Evolutionary conservation across 2,888 invertebrate genomes (phyloP), one percentile per base, ranked within the genome.

Genomic region (Apodemia zela): DNA sequence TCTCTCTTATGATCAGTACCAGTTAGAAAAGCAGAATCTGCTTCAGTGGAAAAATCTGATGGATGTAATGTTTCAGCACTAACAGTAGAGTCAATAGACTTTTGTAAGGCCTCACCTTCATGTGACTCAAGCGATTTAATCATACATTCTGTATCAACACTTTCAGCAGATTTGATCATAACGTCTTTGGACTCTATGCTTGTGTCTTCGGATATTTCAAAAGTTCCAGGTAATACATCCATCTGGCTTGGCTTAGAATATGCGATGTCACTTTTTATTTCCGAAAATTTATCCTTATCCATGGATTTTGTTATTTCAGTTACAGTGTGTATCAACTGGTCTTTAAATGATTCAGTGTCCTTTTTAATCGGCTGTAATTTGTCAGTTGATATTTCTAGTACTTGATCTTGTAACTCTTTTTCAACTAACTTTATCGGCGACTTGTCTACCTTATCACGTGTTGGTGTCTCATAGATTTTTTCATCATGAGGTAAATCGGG

Each of bases 91-190:
- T 92, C 92, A 65, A 92, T 89, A 45, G 92, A 92, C 72, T 92
- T 92, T 70, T 92, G 92, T 63, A 92, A 76, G 18, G 91, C 79
- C 80, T 92, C 92, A 60, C 85, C 89, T 77, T 92, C 92, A 67
- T 92, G 92, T 10, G 89, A 92, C 74, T 92, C 92, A 65, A 92
- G 78, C 51, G 92, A 92, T 70, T 92, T 92, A 3, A 92, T 77
- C 92, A 92, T 92, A 69, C 75, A 90, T 74, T 92, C 92, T 15
- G 92, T 92, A 65, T 92, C 92, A 59, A 89, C 74, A 63, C 92
- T 92, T 76, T 92, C 92, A 42, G 90, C 92, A 42, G 92, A 92
- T 78, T 92, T 92, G 6, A 90, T 79, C 92, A 92, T 92, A 7
- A 89, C 77, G 67, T 92, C 92, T 77, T 87, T 92, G 4, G 91